phyloP scores from a whole-genome alignment of 2,888 invertebrate genomes.

The Tiliacea aurago region DNA sequence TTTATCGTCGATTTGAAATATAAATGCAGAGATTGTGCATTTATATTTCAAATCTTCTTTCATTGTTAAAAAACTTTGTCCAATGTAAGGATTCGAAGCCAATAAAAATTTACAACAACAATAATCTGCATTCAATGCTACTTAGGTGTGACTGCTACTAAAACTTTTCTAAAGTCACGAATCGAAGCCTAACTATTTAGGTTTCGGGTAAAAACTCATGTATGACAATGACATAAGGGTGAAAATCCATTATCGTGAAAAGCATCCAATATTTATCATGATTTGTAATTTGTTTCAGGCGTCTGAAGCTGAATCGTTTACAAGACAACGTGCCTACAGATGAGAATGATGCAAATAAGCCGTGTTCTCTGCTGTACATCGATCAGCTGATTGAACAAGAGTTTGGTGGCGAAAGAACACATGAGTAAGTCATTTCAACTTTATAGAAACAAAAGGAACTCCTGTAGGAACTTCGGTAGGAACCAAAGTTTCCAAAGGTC shows the following conservation, averaged over 20 bases:
- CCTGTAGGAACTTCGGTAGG: no score
- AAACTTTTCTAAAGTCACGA: not conserved
- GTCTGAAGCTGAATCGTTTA: slow-evolving; percentile 88
- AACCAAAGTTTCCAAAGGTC: no score
- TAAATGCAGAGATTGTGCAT: not conserved
- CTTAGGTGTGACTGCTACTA: not conserved
- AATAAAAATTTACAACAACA: not conserved
- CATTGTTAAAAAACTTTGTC: not conserved
- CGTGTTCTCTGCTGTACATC: slow-evolving; percentile 92
- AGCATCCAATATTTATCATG: not conserved
- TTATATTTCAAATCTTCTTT: no score
- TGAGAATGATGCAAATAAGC: slow-evolving; percentile 73
- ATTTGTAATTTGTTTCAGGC: slow-evolving; percentile 76
- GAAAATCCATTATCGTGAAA: not conserved
- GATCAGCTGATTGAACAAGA: slow-evolving; percentile 92
- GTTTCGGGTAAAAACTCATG: not conserved
- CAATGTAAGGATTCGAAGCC: not conserved
- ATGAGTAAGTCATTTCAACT: slow-evolving; percentile 80
- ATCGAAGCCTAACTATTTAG: not conserved
- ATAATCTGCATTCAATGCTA: not conserved
- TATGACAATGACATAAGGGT: not conserved
- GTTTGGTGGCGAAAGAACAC: slow-evolving; percentile 89
- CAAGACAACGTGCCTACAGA: slow-evolving; percentile 81
- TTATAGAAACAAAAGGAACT: no score
- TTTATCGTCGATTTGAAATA: no score